Conservation (phyloP, 2,113 vertebrate genomes). For the Scalopus aquaticus region DNA sequence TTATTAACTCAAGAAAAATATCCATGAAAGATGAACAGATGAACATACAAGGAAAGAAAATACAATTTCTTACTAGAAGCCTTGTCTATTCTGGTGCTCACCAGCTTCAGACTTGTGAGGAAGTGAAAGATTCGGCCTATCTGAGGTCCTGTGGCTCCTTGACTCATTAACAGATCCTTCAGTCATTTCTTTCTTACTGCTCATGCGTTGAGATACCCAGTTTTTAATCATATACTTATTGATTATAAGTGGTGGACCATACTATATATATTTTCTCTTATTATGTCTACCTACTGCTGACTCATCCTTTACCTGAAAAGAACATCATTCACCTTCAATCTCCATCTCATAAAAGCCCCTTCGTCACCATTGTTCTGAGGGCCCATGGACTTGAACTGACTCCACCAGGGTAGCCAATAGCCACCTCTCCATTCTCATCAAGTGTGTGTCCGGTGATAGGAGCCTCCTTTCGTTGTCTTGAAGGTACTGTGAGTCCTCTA, state of each 20-base stretch:
- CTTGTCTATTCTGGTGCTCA: neutral
- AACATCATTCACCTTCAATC: neutral
- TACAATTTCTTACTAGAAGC: neutral
- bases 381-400: neutral
- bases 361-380: neutral
- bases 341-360: neutral
- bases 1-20: slow-evolving; percentile 50
- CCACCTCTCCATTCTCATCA: neutral
- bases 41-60: slow-evolving; percentile 25
- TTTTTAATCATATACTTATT: neutral
- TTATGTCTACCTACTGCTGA: neutral
- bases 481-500: neutral
- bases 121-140: neutral
- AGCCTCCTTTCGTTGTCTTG: neutral
- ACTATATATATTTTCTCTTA: neutral
- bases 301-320: neutral
- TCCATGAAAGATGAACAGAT: neutral
- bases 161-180: neutral
- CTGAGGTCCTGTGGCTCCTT: neutral
- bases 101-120: neutral
- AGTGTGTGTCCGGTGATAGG: neutral
- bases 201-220: neutral
- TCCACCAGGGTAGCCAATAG: neutral
- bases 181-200: neutral
- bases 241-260: neutral